Percentiles rank a stretch among this genome's conserved stretches.
These are phyloP conservation scores for Electrophaes corylata DNA, from an alignment of 2,888 invertebrate genomes.

Conservation along the genomic window DNA sequence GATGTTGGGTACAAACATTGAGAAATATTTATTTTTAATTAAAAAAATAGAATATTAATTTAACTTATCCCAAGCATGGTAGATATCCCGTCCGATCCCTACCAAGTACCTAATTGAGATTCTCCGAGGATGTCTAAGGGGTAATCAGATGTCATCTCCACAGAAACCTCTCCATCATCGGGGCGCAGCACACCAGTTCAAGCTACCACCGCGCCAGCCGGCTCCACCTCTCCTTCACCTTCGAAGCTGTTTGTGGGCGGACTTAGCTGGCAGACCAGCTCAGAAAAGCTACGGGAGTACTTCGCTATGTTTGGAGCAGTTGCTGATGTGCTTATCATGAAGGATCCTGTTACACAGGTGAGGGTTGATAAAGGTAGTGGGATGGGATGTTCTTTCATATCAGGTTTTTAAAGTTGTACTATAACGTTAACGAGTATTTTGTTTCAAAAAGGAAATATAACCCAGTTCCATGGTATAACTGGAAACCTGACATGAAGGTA, in stretches of 20 bases:
- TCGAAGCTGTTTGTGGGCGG: slow-evolving; percentile 96
- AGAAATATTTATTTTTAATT: too few relatives aligned
- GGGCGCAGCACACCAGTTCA: slow-evolving; percentile 89
- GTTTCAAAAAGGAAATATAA: too few relatives aligned
- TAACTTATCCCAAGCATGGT: too few relatives aligned
- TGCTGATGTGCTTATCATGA: slow-evolving; percentile 96
- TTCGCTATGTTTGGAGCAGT: slow-evolving; percentile 96
- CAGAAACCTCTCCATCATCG: slow-evolving; percentile 85
- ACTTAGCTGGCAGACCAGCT: slow-evolving; percentile 96
- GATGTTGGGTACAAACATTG: too few relatives aligned
- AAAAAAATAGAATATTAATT: too few relatives aligned
- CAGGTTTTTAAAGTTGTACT: neutral
- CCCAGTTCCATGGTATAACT: too few relatives aligned
- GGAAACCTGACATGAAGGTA: too few relatives aligned
- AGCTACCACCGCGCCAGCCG: slow-evolving; percentile 51
- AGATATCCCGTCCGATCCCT: too few relatives aligned
- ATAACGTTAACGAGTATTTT: too few relatives aligned
- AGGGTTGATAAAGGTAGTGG: slow-evolving; percentile 33
- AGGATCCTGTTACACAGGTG: slow-evolving; percentile 96
- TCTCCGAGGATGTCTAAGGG: too few relatives aligned
- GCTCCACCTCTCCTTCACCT: slow-evolving; percentile 85
- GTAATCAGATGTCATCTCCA: too few relatives aligned
- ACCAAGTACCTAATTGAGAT: too few relatives aligned
- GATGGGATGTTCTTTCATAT: slow-evolving; percentile 15
- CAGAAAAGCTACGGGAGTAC: slow-evolving; percentile 95